phyloP scores from a whole-genome alignment of 2,888 invertebrate species.

The Drosophila emarginata region DNA sequence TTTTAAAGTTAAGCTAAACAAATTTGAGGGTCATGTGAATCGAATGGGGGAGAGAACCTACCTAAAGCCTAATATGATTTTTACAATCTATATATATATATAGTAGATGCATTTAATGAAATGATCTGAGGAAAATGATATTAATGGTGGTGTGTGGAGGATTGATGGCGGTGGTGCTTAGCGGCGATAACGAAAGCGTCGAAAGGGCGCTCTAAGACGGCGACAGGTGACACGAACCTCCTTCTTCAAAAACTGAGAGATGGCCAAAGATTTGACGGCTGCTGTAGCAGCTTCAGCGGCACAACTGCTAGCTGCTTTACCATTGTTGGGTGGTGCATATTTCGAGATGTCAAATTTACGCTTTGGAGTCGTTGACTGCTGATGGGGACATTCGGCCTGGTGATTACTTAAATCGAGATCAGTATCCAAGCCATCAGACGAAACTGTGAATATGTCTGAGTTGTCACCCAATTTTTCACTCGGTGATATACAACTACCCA shows the following conservation, averaged over 20 bases:
- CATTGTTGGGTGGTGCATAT: slow-evolving; percentile 74
- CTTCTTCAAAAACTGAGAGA: slow-evolving; percentile 80
- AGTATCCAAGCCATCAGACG: slow-evolving; percentile 82
- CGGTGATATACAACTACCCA: slow-evolving; percentile 80
- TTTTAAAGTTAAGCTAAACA: slow-evolving; percentile 1
- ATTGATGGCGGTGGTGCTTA: slow-evolving; percentile 56
- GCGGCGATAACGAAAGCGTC: slow-evolving; percentile 81
- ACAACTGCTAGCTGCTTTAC: slow-evolving; percentile 67
- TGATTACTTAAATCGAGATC: slow-evolving; percentile 81
- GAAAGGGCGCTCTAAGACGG: slow-evolving; percentile 78
- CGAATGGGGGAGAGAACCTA: not conserved
- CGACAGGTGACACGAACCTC: slow-evolving; percentile 81
- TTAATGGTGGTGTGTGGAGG: slow-evolving; percentile 22
- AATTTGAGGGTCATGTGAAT: not conserved
- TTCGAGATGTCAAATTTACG: slow-evolving; percentile 78
- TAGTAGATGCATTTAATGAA: slow-evolving; percentile 4
- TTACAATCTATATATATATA: slow-evolving; percentile 4
- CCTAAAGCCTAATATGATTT: slow-evolving; percentile 12
- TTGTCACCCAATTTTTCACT: slow-evolving; percentile 81
- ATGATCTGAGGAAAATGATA: slow-evolving; percentile 15
- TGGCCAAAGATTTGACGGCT: slow-evolving; percentile 78
- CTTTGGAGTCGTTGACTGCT: slow-evolving; percentile 66
- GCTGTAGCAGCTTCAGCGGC: slow-evolving; percentile 78
- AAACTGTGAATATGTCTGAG: slow-evolving; percentile 82
- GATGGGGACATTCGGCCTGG: slow-evolving; percentile 67